Conservation (phyloP, 1,140 invertebrate genomes). For the Drosophila pruinosa region DNA sequence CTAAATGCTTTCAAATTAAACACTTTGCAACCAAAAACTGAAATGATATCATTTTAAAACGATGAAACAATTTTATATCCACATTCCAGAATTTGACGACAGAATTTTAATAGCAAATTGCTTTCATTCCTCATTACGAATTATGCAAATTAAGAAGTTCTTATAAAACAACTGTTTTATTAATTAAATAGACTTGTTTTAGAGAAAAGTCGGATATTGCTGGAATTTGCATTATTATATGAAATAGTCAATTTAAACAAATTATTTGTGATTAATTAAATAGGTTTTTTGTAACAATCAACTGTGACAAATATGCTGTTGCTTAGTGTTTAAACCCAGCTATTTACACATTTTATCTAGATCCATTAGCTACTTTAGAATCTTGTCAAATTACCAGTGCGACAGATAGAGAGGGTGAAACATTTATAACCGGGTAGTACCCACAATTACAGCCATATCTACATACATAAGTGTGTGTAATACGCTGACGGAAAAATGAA, state of each 20-base stretch:
- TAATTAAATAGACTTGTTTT: background rate
- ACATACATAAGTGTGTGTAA: no score
- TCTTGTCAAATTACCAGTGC: background rate
- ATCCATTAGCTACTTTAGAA: conserved; percentile 3
- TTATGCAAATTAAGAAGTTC: no score
- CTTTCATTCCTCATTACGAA: no score
- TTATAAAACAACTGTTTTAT: no score
- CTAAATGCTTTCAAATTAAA: conserved; percentile 1
- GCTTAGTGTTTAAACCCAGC: background rate
- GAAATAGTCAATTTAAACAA: background rate
- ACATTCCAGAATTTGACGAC: no score
- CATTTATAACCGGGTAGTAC: conserved; percentile 1
- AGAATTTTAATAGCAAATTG: no score
- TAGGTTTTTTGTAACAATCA: background rate
- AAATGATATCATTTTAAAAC: background rate
- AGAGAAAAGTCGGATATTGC: background rate
- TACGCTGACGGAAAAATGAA: background rate
- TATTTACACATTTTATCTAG: conserved; percentile 25
- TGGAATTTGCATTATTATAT: background rate
- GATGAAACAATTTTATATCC: background rate
- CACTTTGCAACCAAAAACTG: background rate
- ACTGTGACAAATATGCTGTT: background rate
- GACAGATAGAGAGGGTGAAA: background rate
- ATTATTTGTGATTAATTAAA: background rate
- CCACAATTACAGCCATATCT: background rate